Percentiles rank a stretch among this genome's conserved stretches.
Evolutionary conservation across 2,797 vertebrate genomes (phyloP).

Genomic region (Gallinago nigripennis): DNA sequence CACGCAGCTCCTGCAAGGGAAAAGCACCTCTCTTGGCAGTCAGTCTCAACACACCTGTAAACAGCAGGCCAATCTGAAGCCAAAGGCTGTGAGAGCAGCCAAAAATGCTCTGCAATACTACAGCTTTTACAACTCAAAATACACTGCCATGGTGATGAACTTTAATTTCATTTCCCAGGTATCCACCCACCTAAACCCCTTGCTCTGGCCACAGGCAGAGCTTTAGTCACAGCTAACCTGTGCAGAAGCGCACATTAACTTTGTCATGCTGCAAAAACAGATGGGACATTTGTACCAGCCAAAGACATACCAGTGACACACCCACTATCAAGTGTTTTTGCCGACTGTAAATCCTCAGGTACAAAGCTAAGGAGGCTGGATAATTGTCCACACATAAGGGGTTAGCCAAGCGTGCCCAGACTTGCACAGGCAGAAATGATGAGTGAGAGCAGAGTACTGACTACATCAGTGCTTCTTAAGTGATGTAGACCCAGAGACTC

Average conservation of each 20-base stretch:
- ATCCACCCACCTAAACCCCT: neutral
- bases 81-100: neutral
- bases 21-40: neutral
- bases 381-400: neutral
- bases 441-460: neutral
- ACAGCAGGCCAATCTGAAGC: neutral
- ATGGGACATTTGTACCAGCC: neutral
- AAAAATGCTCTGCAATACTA: neutral
- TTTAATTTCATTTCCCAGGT: neutral
- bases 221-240: neutral
- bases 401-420: neutral
- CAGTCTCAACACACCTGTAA: neutral
- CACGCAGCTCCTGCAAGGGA: constrained; percentile 83
- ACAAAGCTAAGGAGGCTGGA: neutral
- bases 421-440: neutral
- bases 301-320: neutral
- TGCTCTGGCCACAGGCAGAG: neutral
- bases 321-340: neutral
- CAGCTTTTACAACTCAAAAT: neutral
- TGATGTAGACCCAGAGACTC: neutral
- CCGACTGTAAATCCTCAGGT: neutral
- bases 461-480: neutral
- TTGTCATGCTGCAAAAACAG: neutral
- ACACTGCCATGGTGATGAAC: neutral
- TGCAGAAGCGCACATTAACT: neutral